Evolutionary conservation across 2,888 invertebrate genomes (phyloP).

Genomic region (Ormyrus thymus): DNA sequence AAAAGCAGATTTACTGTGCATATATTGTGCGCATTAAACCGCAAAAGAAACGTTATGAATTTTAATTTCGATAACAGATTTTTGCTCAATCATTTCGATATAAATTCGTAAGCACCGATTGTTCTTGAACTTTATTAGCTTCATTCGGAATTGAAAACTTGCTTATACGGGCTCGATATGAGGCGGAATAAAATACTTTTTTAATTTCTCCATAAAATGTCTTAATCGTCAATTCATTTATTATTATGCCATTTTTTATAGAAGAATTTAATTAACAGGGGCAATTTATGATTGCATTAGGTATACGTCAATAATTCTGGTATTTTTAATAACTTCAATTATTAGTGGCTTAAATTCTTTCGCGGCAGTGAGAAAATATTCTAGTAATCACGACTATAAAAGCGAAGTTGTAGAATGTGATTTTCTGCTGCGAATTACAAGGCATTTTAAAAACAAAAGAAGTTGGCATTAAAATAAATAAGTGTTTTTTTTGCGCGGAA

Average conservation of each 20-base stretch:
- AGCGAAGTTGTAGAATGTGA: too few relatives aligned
- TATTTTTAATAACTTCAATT: too few relatives aligned
- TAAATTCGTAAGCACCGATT: slow-evolving; percentile 34
- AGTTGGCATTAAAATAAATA: too few relatives aligned
- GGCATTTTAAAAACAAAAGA: too few relatives aligned
- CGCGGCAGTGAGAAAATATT: too few relatives aligned
- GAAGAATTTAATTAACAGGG: too few relatives aligned
- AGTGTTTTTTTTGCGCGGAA: too few relatives aligned
- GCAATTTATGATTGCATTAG: too few relatives aligned
- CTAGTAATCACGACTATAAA: too few relatives aligned
- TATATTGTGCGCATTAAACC: slow-evolving; percentile 13
- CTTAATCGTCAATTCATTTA: slow-evolving; percentile 20
- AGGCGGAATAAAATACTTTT: slow-evolving; percentile 26
- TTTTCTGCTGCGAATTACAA: too few relatives aligned
- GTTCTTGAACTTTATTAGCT: slow-evolving; percentile 40
- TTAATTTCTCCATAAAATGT: slow-evolving; percentile 27
- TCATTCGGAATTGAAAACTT: slow-evolving; percentile 34
- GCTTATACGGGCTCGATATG: slow-evolving; percentile 25
- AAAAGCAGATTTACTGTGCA: slow-evolving; percentile 8
- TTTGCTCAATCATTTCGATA: slow-evolving; percentile 36
- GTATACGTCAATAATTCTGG: too few relatives aligned
- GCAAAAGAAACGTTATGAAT: slow-evolving; percentile 31
- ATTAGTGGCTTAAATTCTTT: too few relatives aligned
- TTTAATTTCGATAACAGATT: slow-evolving; percentile 42
- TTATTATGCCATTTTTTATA: background rate